Conservation (phyloP, 2,113 vertebrate genomes). For the Pongo abelii region DNA sequence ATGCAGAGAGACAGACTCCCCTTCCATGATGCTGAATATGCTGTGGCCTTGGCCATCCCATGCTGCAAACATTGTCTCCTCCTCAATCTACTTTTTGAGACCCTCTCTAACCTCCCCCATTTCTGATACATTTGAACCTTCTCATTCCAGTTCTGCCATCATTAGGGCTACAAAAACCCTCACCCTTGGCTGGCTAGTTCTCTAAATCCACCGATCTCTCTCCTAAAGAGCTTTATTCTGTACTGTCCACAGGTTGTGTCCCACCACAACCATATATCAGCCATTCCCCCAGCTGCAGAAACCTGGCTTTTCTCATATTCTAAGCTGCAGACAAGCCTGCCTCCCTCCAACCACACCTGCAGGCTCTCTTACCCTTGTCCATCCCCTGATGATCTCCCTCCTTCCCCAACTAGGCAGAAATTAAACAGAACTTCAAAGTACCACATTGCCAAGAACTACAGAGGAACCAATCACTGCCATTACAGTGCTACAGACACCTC, state of each 20-base stretch:
- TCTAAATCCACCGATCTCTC: not conserved
- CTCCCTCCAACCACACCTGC: not conserved
- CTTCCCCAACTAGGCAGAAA: not conserved
- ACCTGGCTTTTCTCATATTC: too few relatives aligned
- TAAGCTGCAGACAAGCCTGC: not conserved
- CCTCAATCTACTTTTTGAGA: not conserved
- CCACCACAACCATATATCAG: not conserved
- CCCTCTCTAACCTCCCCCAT: not conserved
- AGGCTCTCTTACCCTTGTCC: not conserved
- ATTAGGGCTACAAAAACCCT: not conserved
- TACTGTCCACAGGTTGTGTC: not conserved
- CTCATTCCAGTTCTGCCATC: not conserved
- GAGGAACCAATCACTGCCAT: not conserved
- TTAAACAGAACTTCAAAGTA: not conserved
- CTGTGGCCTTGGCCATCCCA: not conserved
- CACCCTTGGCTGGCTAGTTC: not conserved
- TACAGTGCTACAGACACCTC: not conserved
- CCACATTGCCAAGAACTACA: not conserved
- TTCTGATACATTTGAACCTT: not conserved
- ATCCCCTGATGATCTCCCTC: not conserved
- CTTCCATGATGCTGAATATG: not conserved
- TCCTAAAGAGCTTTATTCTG: not conserved
- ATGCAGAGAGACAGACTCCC: not conserved
- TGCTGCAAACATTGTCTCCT: not conserved
- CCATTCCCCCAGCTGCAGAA: not conserved